Conservation (phyloP, 1,140 invertebrate genomes). For the Colletes gigas region DNA sequence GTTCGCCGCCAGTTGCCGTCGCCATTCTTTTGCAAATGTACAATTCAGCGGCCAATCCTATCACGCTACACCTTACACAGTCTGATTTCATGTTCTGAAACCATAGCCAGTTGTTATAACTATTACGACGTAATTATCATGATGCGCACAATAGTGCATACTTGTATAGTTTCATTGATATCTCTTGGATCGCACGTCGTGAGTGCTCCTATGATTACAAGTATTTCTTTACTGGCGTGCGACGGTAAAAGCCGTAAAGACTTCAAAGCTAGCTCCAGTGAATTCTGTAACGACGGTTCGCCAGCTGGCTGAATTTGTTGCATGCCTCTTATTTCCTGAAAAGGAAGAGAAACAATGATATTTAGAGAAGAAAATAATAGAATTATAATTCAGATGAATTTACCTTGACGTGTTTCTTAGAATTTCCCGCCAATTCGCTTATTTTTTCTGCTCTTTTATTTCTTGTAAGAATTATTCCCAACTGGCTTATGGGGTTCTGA, state of each 20-base stretch:
- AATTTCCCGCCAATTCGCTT: slow-evolving; percentile 93
- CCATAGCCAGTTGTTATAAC: slow-evolving; percentile 43
- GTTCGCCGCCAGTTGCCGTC: slow-evolving; percentile 91
- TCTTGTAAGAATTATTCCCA: slow-evolving; percentile 94
- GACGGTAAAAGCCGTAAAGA: slow-evolving; percentile 94
- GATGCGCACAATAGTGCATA: slow-evolving; percentile 69
- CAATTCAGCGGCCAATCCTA: slow-evolving; percentile 97
- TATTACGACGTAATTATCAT: background rate
- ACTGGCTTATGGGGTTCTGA: slow-evolving; percentile 98
- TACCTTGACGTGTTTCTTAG: slow-evolving; percentile 89
- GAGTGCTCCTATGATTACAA: slow-evolving; percentile 95
- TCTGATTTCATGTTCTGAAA: slow-evolving; percentile 86
- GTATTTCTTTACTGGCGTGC: slow-evolving; percentile 95
- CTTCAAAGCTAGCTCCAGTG: slow-evolving; percentile 92
- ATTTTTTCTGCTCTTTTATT: slow-evolving; percentile 97
- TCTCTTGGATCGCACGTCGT: slow-evolving; percentile 98
- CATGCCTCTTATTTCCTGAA: slow-evolving; percentile 78
- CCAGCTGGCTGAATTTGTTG: slow-evolving; percentile 85
- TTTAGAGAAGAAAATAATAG: background rate
- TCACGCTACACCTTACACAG: slow-evolving; percentile 94
- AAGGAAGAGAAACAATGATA: slow-evolving; percentile 36
- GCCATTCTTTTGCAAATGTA: slow-evolving; percentile 93
- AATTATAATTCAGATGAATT: slow-evolving; percentile 10
- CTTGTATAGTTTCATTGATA: slow-evolving; percentile 93
- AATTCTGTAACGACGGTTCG: slow-evolving; percentile 97